These are phyloP conservation scores for Odobenus rosmarus DNA, from an alignment of 2,113 vertebrate species.

Conservation along the genomic window DNA sequence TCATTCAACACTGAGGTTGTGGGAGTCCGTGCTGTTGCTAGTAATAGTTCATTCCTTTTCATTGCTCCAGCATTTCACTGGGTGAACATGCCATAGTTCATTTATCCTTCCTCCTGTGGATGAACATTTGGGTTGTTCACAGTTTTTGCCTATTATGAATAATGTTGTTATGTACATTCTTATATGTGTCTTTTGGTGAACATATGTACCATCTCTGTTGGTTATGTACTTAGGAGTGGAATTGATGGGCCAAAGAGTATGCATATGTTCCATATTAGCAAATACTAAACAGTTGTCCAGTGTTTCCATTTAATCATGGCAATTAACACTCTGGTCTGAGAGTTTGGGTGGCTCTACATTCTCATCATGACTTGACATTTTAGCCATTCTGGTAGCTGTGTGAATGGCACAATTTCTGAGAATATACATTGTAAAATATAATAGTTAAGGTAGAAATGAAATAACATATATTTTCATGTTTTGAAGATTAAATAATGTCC, in stretches of 20 bases:
- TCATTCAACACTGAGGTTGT: background rate
- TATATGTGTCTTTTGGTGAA: background rate
- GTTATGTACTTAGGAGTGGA: slow-evolving; percentile 2
- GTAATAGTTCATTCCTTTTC: background rate
- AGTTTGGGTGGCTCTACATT: background rate
- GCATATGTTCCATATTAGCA: background rate
- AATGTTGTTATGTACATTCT: background rate
- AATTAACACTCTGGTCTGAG: background rate
- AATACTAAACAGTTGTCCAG: background rate
- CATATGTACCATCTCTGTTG: background rate
- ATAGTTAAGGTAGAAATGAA: background rate
- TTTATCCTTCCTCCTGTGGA: background rate
- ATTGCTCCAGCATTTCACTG: background rate
- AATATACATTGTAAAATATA: background rate
- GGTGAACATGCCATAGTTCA: background rate
- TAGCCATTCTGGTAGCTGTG: background rate
- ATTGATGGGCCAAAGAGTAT: background rate
- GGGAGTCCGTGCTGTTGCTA: background rate
- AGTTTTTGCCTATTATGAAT: background rate
- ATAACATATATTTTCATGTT: background rate
- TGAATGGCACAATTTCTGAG: background rate
- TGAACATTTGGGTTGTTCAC: background rate
- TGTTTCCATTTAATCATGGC: background rate
- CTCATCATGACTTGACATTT: background rate
- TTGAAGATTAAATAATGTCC: slow-evolving; percentile 9